Evolutionary conservation across 2,888 invertebrate species (phyloP), one percentile per base, ranked within the genome.

Genomic region (Drosophila sordidula): DNA sequence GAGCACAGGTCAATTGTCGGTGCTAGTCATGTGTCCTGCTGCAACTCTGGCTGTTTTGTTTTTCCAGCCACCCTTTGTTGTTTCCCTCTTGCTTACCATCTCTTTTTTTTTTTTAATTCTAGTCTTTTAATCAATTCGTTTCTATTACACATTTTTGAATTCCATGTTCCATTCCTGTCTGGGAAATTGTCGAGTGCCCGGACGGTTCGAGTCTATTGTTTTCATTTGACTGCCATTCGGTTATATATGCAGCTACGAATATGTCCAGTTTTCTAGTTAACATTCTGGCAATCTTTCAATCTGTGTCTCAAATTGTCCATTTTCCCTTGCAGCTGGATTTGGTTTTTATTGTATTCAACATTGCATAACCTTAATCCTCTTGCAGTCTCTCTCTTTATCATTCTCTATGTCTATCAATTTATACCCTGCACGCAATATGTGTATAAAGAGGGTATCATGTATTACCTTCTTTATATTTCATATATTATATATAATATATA

Each of bases 121-220:
- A 49, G 49, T 44, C 52, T 61, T 72, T 85, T 75, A 85, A 87
- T 87, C 76, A 81, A 85, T 85, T 75, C 56, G 50, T 52, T 62
- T 63, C 67, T 70, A 64, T 71, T 79, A 57, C 71, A 51, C 79
- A 75, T 78, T 78, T 75, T 59, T 51, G 50, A 80, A 78, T 59
- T 58, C 41, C 29, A 29, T 29, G 29, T 29, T 29, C 12, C 39
- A 18, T 3, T 50, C 16, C 66, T 52, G 29, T 42, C 39, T 44
- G 46, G 52, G 14, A 55, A 52, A 65, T 63, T 66, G 63, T 67
- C 44, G 22, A 52, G 50, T 22, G 36, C 45, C 29, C n/a, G 12
- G 12, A 18, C 11, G 52, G 3, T 12, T 32, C 11, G 42, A 44
- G 49, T 16, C 36, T 22, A 69, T 77, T 80, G 81, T 64, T 74